Evolutionary conservation across 2,888 invertebrate genomes (phyloP).

Genomic region (Pelosia muscerda): DNA sequence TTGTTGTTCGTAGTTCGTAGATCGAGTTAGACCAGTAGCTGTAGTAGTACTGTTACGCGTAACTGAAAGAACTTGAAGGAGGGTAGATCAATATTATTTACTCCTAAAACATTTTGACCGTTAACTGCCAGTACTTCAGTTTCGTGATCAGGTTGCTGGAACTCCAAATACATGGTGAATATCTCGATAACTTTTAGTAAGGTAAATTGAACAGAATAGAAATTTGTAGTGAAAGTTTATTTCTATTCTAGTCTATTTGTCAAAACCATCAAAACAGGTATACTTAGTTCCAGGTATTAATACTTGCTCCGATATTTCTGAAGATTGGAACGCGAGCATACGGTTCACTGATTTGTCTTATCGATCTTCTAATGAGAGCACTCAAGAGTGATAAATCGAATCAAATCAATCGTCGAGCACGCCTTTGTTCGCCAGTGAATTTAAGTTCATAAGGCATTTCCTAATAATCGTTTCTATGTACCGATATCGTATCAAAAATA

Average conservation of each 20-base stretch:
- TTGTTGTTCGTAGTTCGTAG: too few species aligned
- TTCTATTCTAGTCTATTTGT: not conserved
- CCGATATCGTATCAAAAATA: not conserved
- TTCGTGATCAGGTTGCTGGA: too few species aligned
- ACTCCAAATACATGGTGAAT: too few species aligned
- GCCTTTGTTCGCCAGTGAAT: not conserved
- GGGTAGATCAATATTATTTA: too few species aligned
- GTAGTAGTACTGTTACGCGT: too few species aligned
- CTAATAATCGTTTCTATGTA: not conserved
- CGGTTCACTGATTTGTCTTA: slow-evolving; percentile 4
- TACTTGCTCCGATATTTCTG: not conserved
- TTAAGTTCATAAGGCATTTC: not conserved
- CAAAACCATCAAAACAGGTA: not conserved
- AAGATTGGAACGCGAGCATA: not conserved
- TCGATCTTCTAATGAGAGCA: slow-evolving; percentile 4
- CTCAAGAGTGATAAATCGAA: slow-evolving; percentile 4
- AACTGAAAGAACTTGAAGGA: too few species aligned
- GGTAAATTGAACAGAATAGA: too few species aligned
- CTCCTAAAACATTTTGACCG: too few species aligned
- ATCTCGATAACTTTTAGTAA: too few species aligned
- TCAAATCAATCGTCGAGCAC: not conserved
- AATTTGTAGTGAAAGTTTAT: too few species aligned
- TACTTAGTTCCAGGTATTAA: not conserved
- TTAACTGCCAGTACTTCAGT: too few species aligned
- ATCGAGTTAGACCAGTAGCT: too few species aligned